A percentile compares a stretch with the other conserved stretches of the same genome.
Evolutionary conservation across 2,888 invertebrate genomes (phyloP).

Genomic region (Thymelicus acteon): DNA sequence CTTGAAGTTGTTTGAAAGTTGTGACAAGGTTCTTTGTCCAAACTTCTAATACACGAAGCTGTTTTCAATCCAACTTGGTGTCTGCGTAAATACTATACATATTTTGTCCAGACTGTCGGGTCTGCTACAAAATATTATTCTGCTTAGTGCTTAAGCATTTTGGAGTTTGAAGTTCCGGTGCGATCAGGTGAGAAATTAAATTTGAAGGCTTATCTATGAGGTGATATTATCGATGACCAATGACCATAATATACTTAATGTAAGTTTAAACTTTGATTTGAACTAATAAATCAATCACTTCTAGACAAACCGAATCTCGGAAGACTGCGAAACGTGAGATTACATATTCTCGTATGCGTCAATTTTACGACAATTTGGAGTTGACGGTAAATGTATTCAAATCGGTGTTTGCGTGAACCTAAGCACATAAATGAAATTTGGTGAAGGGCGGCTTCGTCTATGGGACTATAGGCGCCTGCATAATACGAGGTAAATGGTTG

Average conservation of each 20-base stretch:
- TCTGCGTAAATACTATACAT: constrained; percentile 1
- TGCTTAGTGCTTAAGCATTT: background rate
- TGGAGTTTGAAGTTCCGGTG: too few species aligned
- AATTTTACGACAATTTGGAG: constrained; percentile 34
- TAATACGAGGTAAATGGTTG: constrained; percentile 51
- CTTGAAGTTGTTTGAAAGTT: constrained; percentile 8
- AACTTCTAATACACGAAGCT: constrained; percentile 10
- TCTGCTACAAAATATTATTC: background rate
- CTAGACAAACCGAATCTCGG: constrained; percentile 3
- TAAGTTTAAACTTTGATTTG: background rate
- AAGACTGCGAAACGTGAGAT: constrained; percentile 24
- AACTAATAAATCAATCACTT: constrained; percentile 7
- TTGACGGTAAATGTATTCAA: constrained; percentile 64
- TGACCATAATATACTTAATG: too few species aligned
- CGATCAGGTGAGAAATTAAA: too few species aligned
- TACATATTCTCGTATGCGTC: constrained; percentile 29
- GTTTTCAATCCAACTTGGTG: constrained; percentile 10
- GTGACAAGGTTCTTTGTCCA: constrained; percentile 6
- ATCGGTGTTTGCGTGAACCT: constrained; percentile 62
- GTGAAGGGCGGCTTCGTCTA: constrained; percentile 48
- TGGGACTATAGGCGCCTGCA: constrained; percentile 45
- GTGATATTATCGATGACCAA: too few species aligned
- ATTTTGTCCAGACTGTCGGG: background rate
- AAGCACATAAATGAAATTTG: constrained; percentile 61
- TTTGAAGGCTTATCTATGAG: too few species aligned